Percentiles rank a stretch among this genome's conserved stretches.
Conservation (phyloP, 2,888 invertebrate genomes). For the Myopa tessellatipennis region DNA sequence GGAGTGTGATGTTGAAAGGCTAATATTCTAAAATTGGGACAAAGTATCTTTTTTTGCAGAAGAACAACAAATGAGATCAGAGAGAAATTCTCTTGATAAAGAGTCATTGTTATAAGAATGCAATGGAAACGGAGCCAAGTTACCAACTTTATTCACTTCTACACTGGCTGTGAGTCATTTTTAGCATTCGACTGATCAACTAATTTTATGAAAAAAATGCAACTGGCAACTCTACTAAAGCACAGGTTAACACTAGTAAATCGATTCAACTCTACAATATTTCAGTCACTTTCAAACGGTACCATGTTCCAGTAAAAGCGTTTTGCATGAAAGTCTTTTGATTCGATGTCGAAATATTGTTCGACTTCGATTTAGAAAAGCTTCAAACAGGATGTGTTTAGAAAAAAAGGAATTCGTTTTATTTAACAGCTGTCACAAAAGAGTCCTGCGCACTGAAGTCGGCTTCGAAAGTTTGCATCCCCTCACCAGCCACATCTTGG, state of each 20-base stretch:
- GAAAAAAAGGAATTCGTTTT: slow-evolving; percentile 5
- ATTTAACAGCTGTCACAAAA: slow-evolving; percentile 40
- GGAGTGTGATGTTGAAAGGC: too few relatives aligned
- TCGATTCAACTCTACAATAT: neutral
- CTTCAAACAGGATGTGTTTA: neutral
- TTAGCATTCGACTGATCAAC: too few relatives aligned
- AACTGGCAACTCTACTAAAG: neutral
- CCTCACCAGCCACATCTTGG: neutral
- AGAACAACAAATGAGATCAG: too few relatives aligned
- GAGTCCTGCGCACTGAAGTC: slow-evolving; percentile 38
- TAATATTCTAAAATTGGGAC: too few relatives aligned
- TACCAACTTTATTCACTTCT: too few relatives aligned
- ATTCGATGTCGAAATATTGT: neutral
- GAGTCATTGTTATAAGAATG: too few relatives aligned
- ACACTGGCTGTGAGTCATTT: too few relatives aligned
- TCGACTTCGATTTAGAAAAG: neutral
- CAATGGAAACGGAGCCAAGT: too few relatives aligned
- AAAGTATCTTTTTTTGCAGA: too few relatives aligned
- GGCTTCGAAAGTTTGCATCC: neutral
- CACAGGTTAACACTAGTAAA: neutral
- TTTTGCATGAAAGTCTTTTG: neutral
- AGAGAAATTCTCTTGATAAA: too few relatives aligned
- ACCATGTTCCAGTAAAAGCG: neutral
- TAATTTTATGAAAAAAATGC: neutral
- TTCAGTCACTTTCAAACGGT: neutral